Base-by-base conservation (phyloP, 2,797 vertebrate species). In the Pogoniulus pusillus region DNA sequence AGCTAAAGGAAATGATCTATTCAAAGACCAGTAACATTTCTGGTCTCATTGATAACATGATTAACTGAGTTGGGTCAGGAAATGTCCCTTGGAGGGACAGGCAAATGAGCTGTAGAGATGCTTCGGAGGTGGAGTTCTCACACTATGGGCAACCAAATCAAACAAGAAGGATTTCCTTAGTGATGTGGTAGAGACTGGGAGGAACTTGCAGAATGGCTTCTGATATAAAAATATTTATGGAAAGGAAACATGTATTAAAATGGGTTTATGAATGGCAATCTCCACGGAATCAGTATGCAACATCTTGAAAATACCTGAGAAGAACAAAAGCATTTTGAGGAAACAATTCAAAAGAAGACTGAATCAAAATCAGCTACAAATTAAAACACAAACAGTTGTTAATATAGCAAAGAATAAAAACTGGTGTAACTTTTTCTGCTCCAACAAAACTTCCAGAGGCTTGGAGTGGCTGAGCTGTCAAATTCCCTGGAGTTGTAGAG, bases 1-100 rank as follows among this genome's bases (percentile, higher is more conserved):
- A 95, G 41, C 62, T 85, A 94, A 91, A 94, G 96, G 95, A 97
- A 97, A 96, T 91, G 20, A 85, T 94, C 87, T 95, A 34, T 94
- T 97, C 93, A 94, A 96, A 96, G 72, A 91, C 51, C 43, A 72
- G 89, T 91, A 86, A 81, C 77, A 57, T 91, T 94, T 95, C 78
- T 94, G 69, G 71, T 5, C 29, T 83, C 86, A 90, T 9, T 94
- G 91, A 95, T 86, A 85, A 89, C 88, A 86, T 57, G 2, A 93
- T 90, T 93, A 88, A 87, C 71, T 80, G 84, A 74, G 57, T 64
- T 47, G 65, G 34, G 76, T 88, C 85, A 93, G 89, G 93, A 96
- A 96, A 92, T 66, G 6, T 94, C 74, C 92, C 84, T 76, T 5
- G 1, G 4, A 96, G 62, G 43, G 78, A 80, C 60, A 54, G 43